phyloP scores from a whole-genome alignment of 2,113 vertebrate genomes.

The Saccopteryx bilineata region DNA sequence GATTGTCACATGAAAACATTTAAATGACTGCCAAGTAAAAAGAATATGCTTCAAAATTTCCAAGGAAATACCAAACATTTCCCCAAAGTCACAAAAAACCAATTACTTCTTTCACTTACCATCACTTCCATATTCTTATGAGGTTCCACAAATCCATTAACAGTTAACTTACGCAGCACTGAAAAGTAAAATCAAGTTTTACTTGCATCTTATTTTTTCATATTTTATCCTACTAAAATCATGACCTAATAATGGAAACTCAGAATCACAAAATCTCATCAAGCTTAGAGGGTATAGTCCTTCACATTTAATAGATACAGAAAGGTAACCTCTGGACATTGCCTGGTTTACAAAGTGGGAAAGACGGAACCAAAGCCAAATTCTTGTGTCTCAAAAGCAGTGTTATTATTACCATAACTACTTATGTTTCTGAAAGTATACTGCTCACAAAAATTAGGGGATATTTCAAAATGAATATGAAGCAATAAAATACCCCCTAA shows the following conservation, averaged over 20 bases:
- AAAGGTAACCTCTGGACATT: neutral
- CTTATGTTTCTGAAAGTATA: neutral
- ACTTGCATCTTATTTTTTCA: slow-evolving; percentile 14
- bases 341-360: neutral
- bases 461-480: too few relatives aligned
- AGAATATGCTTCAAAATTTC: neutral
- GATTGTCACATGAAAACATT: slow-evolving; percentile 16
- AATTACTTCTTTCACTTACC: slow-evolving; percentile 89
- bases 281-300: neutral
- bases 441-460: too few relatives aligned
- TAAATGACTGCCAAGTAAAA: slow-evolving; percentile 28
- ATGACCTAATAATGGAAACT: slow-evolving; percentile 49
- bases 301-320: neutral
- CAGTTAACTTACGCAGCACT: slow-evolving; percentile 98
- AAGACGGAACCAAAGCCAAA: neutral
- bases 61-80: slow-evolving; percentile 55
- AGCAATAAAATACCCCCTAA: too few relatives aligned
- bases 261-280: slow-evolving; percentile 35
- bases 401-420: slow-evolving; percentile 6
- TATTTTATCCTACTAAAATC: slow-evolving; percentile 57
- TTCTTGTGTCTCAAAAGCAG: neutral
- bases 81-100: slow-evolving; percentile 44
- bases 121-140: slow-evolving; percentile 96
- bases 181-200: slow-evolving; percentile 67
- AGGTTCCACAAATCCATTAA: slow-evolving; percentile 97